Base-by-base conservation (phyloP, 2,888 invertebrate species). In the Patella depressa region DNA sequence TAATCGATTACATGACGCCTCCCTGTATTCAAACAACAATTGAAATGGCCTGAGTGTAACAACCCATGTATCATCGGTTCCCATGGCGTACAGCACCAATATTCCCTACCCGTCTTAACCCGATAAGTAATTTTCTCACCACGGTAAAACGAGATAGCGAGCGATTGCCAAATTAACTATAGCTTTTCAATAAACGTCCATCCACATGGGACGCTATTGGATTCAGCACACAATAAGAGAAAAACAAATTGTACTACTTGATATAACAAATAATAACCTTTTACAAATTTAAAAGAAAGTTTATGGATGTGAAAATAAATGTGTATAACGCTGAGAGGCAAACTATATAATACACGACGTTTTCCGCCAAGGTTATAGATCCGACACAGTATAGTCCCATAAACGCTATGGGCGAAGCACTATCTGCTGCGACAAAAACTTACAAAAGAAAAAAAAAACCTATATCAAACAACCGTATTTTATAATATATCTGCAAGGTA, bases 1-100 rank as follows among this genome's bases (percentile, higher is more conserved):
- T 65, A 65, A 65, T 65, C 65, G 65, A 65, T 65, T 65, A 19
- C 24, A 65, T 65, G 24, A 65, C 65, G 65, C 65, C 65, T 65
- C 24, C 24, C 65, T 65, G 19, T 65, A 65, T 65, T 65, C 65
- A 65, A 65, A 65, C 24, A 65, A 65, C 65, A 65, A 65, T 65
- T 9, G 65, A 65, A 24, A 65, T 24, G 19, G 14, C 24, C 12
- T 19, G 19, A 19, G 65, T 65, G 65, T 65, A 24, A 65, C 65
- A 24, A 24, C 65, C 65, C 65, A 65, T 65, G 65, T 65, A 65
- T 65, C 65, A 24, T 24, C 11, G 19, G 24, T 24, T 24, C 24
- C 65, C 65, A 24, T 65, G 19, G 65, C 24, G 65, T 12, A 65
- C 24, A 24, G 19, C 24, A 65, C 65, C 65, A 65, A 65, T 65